Evolutionary conservation across 2,797 vertebrate species (phyloP).

Genomic region (Vireo griseus): DNA sequence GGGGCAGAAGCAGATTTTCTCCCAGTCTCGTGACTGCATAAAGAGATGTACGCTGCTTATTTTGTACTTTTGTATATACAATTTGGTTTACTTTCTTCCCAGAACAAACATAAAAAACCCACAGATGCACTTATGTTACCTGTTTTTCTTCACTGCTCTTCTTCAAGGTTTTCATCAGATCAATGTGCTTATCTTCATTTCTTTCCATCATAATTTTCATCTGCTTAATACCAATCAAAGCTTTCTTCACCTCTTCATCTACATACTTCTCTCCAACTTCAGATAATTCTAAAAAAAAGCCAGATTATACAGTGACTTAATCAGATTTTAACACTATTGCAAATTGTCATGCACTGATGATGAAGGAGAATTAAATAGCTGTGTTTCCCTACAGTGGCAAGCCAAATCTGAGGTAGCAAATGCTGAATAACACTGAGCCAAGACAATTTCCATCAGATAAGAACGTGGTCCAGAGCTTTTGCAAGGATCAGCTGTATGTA

Average conservation of each 20-base stretch:
- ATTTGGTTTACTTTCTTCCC: not conserved
- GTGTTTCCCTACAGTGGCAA: not conserved
- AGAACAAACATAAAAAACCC: not conserved
- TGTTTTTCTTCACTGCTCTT: conserved; percentile 86
- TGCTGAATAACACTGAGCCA: not conserved
- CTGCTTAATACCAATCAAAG: conserved; percentile 86
- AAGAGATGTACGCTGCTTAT: not conserved
- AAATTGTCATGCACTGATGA: not conserved
- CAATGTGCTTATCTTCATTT: conserved; percentile 85
- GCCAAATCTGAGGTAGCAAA: not conserved
- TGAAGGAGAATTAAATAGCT: not conserved
- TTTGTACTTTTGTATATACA: not conserved
- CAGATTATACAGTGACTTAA: not conserved
- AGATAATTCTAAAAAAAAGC: conserved; percentile 77
- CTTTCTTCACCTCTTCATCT: conserved; percentile 83
- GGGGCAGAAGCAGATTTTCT: not conserved
- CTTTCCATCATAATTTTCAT: conserved; percentile 89
- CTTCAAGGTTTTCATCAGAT: conserved; percentile 85
- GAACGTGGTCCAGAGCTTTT: not conserved
- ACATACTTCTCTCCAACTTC: conserved; percentile 78
- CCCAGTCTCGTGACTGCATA: not conserved
- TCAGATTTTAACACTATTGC: not conserved
- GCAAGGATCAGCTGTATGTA: not conserved
- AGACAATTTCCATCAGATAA: not conserved
- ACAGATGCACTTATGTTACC: conserved; percentile 61